Percentiles rank a stretch among this genome's conserved stretches.
These are phyloP conservation scores for Pachyseris speciosa DNA, from an alignment of 64 coral and sea anemone genomes.

Conservation along the genomic window DNA sequence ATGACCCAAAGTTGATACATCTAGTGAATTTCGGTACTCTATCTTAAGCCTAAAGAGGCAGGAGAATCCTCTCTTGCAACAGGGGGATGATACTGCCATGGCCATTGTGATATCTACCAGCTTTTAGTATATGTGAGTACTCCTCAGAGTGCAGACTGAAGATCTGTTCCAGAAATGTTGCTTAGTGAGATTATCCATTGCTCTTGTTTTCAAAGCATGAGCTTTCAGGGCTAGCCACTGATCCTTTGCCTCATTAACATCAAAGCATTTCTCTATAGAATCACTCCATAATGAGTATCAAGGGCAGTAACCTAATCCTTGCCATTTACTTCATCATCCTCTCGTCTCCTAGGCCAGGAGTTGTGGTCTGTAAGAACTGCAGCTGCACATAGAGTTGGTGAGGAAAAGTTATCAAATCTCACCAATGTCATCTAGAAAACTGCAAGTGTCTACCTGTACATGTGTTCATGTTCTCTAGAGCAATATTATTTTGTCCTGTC, in stretches of 20 bases:
- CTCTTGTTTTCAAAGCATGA: slow-evolving; percentile 23
- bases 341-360: slow-evolving; percentile 48
- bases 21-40: slow-evolving; percentile 64
- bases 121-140: slow-evolving; percentile 23
- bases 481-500: slow-evolving; percentile 44
- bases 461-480: slow-evolving; percentile 59
- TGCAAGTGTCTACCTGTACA: slow-evolving; percentile 39
- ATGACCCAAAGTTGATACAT: slow-evolving; percentile 50
- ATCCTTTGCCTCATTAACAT: slow-evolving; percentile 47
- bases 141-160: slow-evolving; percentile 14
- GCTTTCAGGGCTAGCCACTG: slow-evolving; percentile 58
- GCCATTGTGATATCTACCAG: slow-evolving; percentile 11
- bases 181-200: slow-evolving; percentile 49
- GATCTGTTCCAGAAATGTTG: slow-evolving; percentile 27
- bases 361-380: slow-evolving; percentile 62
- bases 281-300: slow-evolving; percentile 15
- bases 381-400: slow-evolving; percentile 37
- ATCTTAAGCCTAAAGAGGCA: slow-evolving; percentile 44
- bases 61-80: slow-evolving; percentile 51
- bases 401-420: slow-evolving; percentile 54
- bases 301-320: slow-evolving; percentile 49
- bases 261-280: slow-evolving; percentile 54
- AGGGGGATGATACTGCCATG: slow-evolving; percentile 37
- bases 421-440: slow-evolving; percentile 61
- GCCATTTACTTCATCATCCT: slow-evolving; percentile 56